Evolutionary conservation across 30 jellyfish, hydroid and myxozoan species (phyloP).

Genomic region (Aurelia sp.): DNA sequence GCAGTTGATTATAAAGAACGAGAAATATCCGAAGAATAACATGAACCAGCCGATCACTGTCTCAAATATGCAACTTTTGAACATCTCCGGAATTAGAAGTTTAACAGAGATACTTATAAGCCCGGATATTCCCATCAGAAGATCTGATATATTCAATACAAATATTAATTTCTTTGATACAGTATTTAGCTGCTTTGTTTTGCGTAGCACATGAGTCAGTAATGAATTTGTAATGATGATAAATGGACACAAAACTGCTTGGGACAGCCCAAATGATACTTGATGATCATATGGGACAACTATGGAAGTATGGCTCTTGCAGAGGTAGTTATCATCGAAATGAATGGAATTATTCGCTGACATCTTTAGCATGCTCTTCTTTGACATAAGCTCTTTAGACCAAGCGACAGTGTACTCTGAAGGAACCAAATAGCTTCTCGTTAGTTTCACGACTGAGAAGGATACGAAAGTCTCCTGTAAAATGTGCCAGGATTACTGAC

Average conservation of each 20-base stretch:
- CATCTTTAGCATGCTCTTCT: no score
- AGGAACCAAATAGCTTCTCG: no score
- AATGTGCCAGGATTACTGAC: no score
- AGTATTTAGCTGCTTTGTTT: constrained; percentile 28
- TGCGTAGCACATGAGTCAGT: constrained; percentile 28
- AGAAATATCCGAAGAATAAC: constrained; percentile 18
- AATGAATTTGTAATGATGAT: constrained; percentile 20
- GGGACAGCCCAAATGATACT: constrained; percentile 7
- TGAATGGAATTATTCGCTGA: no score
- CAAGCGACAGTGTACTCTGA: no score
- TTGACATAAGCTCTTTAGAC: no score
- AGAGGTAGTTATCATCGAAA: no score
- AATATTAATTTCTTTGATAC: constrained; percentile 35
- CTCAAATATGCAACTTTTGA: constrained; percentile 38
- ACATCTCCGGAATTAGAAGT: background rate
- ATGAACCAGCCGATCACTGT: constrained; percentile 22
- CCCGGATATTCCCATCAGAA: constrained; percentile 35
- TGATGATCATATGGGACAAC: constrained; percentile 6
- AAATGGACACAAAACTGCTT: constrained; percentile 8
- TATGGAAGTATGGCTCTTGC: background rate
- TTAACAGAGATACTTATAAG: constrained; percentile 4
- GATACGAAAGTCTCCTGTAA: no score
- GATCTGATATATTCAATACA: constrained; percentile 43
- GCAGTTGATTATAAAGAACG: constrained; percentile 34
- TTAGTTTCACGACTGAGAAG: no score